phyloP scores from a whole-genome alignment of 2,113 vertebrate genomes.

The Alethe castanea region DNA sequence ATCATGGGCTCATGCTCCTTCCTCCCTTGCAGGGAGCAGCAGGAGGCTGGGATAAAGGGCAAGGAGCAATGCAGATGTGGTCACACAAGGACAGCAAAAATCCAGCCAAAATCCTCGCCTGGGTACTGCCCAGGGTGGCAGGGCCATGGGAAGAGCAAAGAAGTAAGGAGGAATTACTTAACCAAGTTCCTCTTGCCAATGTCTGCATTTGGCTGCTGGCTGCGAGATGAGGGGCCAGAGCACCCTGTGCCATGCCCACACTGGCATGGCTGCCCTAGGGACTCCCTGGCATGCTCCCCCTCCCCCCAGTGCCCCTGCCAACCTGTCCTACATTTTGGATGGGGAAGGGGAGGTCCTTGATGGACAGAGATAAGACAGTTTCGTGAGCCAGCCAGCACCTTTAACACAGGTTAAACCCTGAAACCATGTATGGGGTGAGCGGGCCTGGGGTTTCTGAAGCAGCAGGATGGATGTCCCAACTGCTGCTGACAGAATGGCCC shows the following conservation, averaged over 20 bases:
- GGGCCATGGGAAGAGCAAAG: background rate
- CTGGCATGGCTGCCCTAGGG: background rate
- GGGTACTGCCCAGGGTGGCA: background rate
- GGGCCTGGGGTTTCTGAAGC: background rate
- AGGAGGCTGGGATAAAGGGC: background rate
- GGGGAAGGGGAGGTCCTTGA: background rate
- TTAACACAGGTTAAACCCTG: background rate
- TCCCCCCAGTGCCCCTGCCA: fast-evolving
- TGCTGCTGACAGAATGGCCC: background rate
- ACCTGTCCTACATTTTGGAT: background rate
- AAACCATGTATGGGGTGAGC: background rate
- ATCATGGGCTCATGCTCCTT: fast-evolving
- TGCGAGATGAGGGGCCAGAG: background rate
- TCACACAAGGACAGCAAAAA: fast-evolving
- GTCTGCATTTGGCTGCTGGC: background rate
- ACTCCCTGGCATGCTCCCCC: fast-evolving
- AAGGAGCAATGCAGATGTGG: background rate
- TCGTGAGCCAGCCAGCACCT: background rate
- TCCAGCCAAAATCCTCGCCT: background rate
- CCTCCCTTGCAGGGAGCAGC: background rate
- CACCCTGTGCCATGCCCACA: fast-evolving
- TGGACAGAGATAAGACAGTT: background rate
- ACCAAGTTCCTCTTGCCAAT: background rate
- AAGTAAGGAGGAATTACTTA: background rate
- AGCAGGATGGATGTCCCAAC: fast-evolving